Base-by-base conservation (phyloP, 2,888 invertebrate species). In the Drosophila diplacantha region DNA sequence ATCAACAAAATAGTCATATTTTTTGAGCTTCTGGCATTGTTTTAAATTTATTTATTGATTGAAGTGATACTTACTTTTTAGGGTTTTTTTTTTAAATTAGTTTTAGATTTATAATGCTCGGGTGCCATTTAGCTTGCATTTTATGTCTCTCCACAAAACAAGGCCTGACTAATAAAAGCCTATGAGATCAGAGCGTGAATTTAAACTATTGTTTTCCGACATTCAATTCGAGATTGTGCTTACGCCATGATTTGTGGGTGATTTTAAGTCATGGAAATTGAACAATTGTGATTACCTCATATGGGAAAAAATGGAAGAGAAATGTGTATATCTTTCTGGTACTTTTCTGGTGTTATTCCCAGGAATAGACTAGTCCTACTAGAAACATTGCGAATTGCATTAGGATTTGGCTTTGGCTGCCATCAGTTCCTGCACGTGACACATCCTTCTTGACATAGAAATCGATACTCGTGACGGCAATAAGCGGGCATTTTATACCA, bases 401-500 rank as follows among this genome's bases (percentile, higher is more conserved):
- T 54, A 24, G 39, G 57, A 62, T 66, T 73, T 64, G 31, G 9
- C 49, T 65, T 69, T 51, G 62, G 55, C 41, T 62, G 71, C 60
- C 63, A 50, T 57, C 20, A 20, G 22, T 14, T 26, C 53, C 60
- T 68, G 79, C 79, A 77, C 77, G 77, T 77, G 79, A 77, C 77
- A 79, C 66, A 74, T 76, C 73, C 76, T 31, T 31, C 44, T 46
- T 69, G 76, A 81, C 75, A 74, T 71, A 78, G 75, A 81, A 81
- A 78, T 81, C 78, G 78, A 81, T 78, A 73, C 69, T 73, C 74
- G 69, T 81, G 78, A 81, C 81, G 69, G 81, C 78, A 78, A 75
- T 78, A 81, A 78, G 72, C 74, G 71, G 67, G 62, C 68, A 74
- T 81, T 81, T 75, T 75, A 74, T 81, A 71, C 73, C 81, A 81